Evolutionary conservation across 2,113 vertebrate genomes (phyloP), one percentile per base, ranked within the genome.

Genomic region (Oxyura jamaicensis): DNA sequence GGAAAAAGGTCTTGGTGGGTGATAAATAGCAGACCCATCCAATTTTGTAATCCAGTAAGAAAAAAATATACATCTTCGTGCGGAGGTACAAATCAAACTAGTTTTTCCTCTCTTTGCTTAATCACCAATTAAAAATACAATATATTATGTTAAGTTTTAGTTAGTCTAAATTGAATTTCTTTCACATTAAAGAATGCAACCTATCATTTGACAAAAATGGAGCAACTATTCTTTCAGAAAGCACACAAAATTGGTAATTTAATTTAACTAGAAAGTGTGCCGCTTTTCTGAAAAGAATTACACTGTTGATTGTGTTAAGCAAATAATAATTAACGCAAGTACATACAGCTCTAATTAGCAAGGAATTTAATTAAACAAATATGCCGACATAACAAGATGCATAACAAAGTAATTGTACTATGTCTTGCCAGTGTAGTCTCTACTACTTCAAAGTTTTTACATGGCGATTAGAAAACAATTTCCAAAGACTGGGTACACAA

Each of bases 321-420:
- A 97, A 98, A 98, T 98, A 98, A 98, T 98, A 98, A 98, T 98
- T 98, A 98, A 97, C 87, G 80, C 91, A 71, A 98, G 97, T 97
- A 97, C 97, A 97, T 96, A 97, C 96, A 96, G 97, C 96, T 96
- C 97, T 98, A 98, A 98, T 98, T 98, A 98, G 97, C 90, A 78
- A 83, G 87, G 97, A 97, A 97, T 96, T 98, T 98, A 98, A 98
- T 98, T 98, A 98, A 98, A 98, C 96, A 97, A 98, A 98, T 93
- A 96, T 35, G 95, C 92, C 96, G 94, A 91, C 97, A 94, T 94
- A 98, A 97, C 96, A 89, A 97, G 97, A 98, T 41, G 97, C 92
- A 46, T 89, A 96, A 97, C 97, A 92, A 97, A 97, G 96, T 87
- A 91, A 98, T 97, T 95, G 97, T 96, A 81, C 93, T 82, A 82